Percentiles rank a stretch among this genome's conserved stretches.
Evolutionary conservation across 1,140 invertebrate species (phyloP).

Genomic region (Diploscapter pachys): DNA sequence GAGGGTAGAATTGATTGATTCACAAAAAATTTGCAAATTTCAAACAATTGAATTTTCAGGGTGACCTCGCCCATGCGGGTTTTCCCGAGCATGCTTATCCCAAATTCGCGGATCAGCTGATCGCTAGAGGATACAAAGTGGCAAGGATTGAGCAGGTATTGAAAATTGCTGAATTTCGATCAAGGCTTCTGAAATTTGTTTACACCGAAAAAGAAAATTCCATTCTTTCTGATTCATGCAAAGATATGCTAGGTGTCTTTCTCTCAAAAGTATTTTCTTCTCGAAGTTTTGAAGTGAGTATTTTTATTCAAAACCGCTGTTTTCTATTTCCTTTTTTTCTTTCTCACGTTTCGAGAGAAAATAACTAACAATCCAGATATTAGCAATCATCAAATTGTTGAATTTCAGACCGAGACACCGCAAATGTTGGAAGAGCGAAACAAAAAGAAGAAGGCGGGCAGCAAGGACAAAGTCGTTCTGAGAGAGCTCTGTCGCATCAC

Average conservation of each 20-base stretch:
- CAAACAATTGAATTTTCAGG: constrained; percentile 64
- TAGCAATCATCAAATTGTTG: too few species aligned
- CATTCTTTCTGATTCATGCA: too few species aligned
- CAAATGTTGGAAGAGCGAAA: constrained; percentile 84
- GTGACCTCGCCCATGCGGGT: constrained; percentile 89
- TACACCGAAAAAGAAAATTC: too few species aligned
- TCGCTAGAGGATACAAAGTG: constrained; percentile 91
- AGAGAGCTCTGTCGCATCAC: constrained; percentile 41
- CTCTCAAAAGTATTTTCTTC: too few species aligned
- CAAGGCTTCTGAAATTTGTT: too few species aligned
- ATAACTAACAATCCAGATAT: too few species aligned
- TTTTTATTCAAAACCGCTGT: too few species aligned
- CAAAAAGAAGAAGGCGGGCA: constrained; percentile 55
- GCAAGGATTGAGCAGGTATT: constrained; percentile 81
- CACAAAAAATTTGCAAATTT: not conserved
- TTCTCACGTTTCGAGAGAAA: too few species aligned
- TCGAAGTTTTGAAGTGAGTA: too few species aligned
- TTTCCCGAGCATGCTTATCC: constrained; percentile 91
- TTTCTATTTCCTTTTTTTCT: too few species aligned
- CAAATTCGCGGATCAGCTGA: constrained; percentile 77
- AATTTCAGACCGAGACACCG: constrained; percentile 79
- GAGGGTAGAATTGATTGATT: constrained; percentile 68
- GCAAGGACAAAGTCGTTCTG: constrained; percentile 55
- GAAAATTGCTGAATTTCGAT: too few species aligned
- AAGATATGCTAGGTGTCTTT: too few species aligned